Conservation (phyloP, 2,888 invertebrate species). For the Anoncus sp. region DNA sequence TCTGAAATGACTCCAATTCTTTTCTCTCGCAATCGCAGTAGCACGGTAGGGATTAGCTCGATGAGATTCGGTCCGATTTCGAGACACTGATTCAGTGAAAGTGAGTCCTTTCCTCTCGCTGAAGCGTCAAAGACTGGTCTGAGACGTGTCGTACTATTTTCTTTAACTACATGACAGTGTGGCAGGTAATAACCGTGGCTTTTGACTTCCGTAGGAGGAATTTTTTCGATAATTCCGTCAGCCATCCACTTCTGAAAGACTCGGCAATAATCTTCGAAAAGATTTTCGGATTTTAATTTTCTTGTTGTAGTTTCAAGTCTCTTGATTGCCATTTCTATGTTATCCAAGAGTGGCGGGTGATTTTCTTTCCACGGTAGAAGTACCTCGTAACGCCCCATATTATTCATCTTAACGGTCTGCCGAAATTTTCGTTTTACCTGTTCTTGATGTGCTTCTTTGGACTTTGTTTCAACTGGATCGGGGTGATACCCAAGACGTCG, state of each 20-base stretch:
- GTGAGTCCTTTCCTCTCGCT: conserved; percentile 61
- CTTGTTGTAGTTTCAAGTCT: conserved; percentile 67
- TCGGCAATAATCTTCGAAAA: conserved; percentile 66
- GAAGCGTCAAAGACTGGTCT: conserved; percentile 73
- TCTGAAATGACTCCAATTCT: conserved; percentile 64
- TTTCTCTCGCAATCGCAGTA: conserved; percentile 64
- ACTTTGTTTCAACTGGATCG: conserved; percentile 70
- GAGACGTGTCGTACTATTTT: conserved; percentile 63
- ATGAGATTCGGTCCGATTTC: conserved; percentile 68
- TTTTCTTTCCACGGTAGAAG: conserved; percentile 74
- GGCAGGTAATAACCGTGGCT: conserved; percentile 51
- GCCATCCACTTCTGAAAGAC: conserved; percentile 72
- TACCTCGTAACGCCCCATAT: conserved; percentile 74
- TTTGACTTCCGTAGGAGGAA: conserved; percentile 55
- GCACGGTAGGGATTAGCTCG: conserved; percentile 63
- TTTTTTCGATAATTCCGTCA: conserved; percentile 70
- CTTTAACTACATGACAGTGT: conserved; percentile 63
- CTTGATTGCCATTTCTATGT: conserved; percentile 68
- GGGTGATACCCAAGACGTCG: conserved; percentile 73
- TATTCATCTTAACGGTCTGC: conserved; percentile 66
- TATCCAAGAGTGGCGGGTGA: conserved; percentile 71
- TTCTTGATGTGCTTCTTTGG: conserved; percentile 62
- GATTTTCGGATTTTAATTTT: conserved; percentile 63
- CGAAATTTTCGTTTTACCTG: conserved; percentile 70
- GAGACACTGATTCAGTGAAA: conserved; percentile 69